Evolutionary conservation across 2,113 vertebrate species (phyloP).

Genomic region (Anser brachyrhynchus): DNA sequence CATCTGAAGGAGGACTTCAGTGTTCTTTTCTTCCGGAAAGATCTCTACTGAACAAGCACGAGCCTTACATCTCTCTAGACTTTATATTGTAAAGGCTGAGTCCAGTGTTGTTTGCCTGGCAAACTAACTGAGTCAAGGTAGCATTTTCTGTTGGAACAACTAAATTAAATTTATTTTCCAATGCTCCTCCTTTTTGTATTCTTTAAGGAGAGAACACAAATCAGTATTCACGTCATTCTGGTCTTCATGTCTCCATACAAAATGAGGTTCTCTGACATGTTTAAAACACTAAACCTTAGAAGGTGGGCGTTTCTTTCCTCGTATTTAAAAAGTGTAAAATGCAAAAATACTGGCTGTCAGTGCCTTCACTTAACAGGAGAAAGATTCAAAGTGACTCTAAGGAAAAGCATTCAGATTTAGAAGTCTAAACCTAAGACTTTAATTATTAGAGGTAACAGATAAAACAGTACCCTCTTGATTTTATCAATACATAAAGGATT

Average conservation of each 20-base stretch:
- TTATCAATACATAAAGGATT: not conserved
- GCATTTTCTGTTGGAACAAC: not conserved
- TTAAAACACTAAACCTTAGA: not conserved
- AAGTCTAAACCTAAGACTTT: not conserved
- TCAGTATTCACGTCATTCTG: not conserved
- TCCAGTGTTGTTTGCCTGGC: not conserved
- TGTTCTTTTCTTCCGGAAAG: not conserved
- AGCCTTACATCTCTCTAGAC: not conserved
- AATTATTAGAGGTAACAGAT: not conserved
- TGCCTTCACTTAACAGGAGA: not conserved
- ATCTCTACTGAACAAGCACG: not conserved
- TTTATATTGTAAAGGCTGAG: not conserved
- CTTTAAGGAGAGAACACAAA: not conserved
- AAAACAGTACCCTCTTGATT: not conserved
- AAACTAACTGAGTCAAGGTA: not conserved
- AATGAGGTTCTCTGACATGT: not conserved
- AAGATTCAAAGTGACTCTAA: not conserved
- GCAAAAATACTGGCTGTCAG: not conserved
- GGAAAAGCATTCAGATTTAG: not conserved
- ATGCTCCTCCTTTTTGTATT: not conserved
- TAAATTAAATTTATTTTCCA: not conserved
- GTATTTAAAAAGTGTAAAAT: not conserved
- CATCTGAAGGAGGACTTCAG: not conserved
- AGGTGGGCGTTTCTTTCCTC: not conserved
- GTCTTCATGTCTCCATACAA: not conserved